These are phyloP conservation scores for Drosophila cyrtoloma DNA, from an alignment of 2,888 invertebrate genomes.

Conservation along the genomic window DNA sequence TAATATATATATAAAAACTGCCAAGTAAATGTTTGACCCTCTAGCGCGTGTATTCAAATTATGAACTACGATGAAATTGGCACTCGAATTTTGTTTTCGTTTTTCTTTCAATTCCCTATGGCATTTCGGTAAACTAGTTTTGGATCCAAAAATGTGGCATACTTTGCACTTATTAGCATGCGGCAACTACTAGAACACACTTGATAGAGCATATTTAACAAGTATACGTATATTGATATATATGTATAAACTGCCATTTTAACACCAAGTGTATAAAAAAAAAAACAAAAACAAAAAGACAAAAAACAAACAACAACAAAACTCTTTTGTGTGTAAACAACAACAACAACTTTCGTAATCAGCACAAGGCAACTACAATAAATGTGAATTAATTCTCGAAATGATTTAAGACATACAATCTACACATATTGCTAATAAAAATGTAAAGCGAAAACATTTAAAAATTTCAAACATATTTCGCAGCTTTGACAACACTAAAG, in stretches of 20 bases:
- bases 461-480: constrained; percentile 8
- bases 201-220: constrained; percentile 53
- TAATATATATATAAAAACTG: constrained; percentile 57
- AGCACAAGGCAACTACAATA: constrained; percentile 53
- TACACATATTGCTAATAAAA: neutral
- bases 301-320: constrained; percentile 47
- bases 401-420: constrained; percentile 13
- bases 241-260: constrained; percentile 83
- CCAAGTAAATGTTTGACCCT: constrained; percentile 77
- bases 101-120: constrained; percentile 6
- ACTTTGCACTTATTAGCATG: constrained; percentile 50
- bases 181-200: constrained; percentile 75
- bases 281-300: constrained; percentile 37
- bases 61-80: constrained; percentile 40
- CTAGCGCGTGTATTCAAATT: constrained; percentile 54
- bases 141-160: constrained; percentile 52
- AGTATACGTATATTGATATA: constrained; percentile 52
- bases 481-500: constrained; percentile 10
- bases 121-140: constrained; percentile 36
- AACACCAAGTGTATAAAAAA: constrained; percentile 81
- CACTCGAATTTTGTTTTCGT: constrained; percentile 14
- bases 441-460: neutral
- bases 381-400: constrained; percentile 40
- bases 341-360: constrained; percentile 39
- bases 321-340: constrained; percentile 71